These are phyloP conservation scores for Heliothis subflexa DNA, from an alignment of 1,140 invertebrate genomes.

Conservation along the genomic window DNA sequence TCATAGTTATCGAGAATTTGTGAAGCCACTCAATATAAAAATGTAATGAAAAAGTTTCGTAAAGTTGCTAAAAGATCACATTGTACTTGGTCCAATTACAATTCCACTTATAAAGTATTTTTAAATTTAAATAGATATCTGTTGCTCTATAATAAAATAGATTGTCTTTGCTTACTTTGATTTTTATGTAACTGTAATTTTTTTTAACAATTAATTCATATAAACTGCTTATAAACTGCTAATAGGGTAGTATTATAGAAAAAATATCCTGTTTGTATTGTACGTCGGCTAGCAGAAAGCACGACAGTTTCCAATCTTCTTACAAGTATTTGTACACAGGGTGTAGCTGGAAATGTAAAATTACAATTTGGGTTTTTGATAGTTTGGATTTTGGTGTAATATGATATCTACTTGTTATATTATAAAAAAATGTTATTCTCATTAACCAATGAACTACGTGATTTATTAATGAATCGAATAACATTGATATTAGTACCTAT, in stretches of 20 bases:
- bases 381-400: neutral
- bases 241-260: neutral
- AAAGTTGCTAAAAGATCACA: neutral
- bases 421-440: too few species aligned
- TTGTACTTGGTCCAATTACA: neutral
- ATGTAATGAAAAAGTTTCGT: neutral
- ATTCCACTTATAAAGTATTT: neutral
- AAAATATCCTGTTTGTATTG: neutral
- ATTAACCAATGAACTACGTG: too few species aligned
- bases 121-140: neutral
- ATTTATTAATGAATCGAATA: too few species aligned
- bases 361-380: neutral
- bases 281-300: constrained; percentile 8
- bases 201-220: neutral
- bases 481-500: too few species aligned
- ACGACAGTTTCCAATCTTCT: constrained; percentile 35
- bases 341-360: neutral
- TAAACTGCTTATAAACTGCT: neutral
- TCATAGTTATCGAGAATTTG: neutral
- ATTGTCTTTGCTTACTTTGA: neutral
- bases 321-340: constrained; percentile 24
- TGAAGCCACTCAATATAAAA: neutral
- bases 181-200: too few species aligned
- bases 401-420: too few species aligned
- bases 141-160: too few species aligned